Evolutionary conservation across 1,140 invertebrate genomes (phyloP), one percentile per base, ranked within the genome.

Genomic region (Apis laboriosa): DNA sequence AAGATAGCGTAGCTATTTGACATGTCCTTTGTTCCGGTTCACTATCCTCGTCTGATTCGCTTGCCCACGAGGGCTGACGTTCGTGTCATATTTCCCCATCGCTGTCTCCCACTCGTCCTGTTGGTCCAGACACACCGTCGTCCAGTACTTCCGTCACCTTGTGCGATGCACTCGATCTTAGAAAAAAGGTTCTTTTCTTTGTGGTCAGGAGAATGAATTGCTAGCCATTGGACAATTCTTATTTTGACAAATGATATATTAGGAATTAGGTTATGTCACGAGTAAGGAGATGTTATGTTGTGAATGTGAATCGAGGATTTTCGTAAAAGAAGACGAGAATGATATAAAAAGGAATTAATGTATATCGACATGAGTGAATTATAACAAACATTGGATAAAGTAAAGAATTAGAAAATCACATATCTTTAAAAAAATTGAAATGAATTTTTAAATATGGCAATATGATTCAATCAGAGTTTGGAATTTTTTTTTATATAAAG

Each of bases 31-130:
- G 90, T 80, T 93, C 91, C 53, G 86, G 83, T 77, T 93, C 92
- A 77, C 92, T 93, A 77, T 92, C 91, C 58, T 93, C 92, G 63
- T 93, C 92, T 8, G 92, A 88, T 67, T 93, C 92, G 67, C 92
- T 93, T 8, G 87, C 90, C 92, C 92, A 93, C 19, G 92, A 92
- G 87, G 90, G 86, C 89, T 88, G 91, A 73, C 88, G 90, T 66
- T 92, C 92, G 58, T 91, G 92, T 93, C 92, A 93, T 78, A 93
- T 92, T 72, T 92, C 91, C 43, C 87, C 89, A 51, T 92, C 89
- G 68, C 87, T 91, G 11, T 92, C 91, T 3, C 67, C 88, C 19
- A 88, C 64, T 56, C 86, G 81, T 55, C 87, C 87, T 21, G 86
- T 83, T 84, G 89, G 77, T 66, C 91, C 92, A 19, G 89, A 87